phyloP scores from a whole-genome alignment of 2,113 vertebrate species.

The Corythornis madagascariensis region DNA sequence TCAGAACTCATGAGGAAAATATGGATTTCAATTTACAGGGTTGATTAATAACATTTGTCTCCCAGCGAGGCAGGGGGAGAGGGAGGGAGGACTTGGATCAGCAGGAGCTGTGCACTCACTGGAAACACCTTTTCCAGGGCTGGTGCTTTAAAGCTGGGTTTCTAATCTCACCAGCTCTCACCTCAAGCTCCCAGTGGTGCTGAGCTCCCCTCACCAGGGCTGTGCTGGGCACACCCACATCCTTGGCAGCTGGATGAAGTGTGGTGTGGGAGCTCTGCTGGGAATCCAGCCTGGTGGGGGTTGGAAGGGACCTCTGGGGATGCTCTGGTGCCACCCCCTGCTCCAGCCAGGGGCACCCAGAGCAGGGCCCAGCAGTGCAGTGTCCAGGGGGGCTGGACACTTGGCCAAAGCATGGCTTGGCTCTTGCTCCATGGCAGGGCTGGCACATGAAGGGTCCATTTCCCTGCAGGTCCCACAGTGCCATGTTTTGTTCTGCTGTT shows the following conservation, averaged over 20 bases:
- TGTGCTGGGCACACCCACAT: not conserved
- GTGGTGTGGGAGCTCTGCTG: not conserved
- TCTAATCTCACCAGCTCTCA: not conserved
- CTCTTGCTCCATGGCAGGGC: not conserved
- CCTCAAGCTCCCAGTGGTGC: not conserved
- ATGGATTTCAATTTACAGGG: not conserved
- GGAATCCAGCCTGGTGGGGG: not conserved
- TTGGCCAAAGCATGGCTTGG: not conserved
- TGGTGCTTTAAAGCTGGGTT: fast-evolving
- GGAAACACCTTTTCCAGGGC: not conserved
- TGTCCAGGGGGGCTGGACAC: not conserved
- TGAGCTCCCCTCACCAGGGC: not conserved
- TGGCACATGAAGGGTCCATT: fast-evolving
- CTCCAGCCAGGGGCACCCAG: not conserved
- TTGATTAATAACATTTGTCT: slow-evolving; percentile 35
- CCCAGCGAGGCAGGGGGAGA: not conserved
- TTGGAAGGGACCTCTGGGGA: not conserved
- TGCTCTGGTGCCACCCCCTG: not conserved
- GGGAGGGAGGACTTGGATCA: not conserved
- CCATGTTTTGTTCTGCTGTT: not conserved
- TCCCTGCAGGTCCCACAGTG: not conserved
- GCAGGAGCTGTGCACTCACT: not conserved
- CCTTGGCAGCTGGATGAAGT: not conserved
- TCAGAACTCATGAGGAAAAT: slow-evolving; percentile 5
- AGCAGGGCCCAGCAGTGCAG: too few species aligned